Evolutionary conservation across 2,888 invertebrate species (phyloP).

Genomic region (Ecdyonurus torrentis): DNA sequence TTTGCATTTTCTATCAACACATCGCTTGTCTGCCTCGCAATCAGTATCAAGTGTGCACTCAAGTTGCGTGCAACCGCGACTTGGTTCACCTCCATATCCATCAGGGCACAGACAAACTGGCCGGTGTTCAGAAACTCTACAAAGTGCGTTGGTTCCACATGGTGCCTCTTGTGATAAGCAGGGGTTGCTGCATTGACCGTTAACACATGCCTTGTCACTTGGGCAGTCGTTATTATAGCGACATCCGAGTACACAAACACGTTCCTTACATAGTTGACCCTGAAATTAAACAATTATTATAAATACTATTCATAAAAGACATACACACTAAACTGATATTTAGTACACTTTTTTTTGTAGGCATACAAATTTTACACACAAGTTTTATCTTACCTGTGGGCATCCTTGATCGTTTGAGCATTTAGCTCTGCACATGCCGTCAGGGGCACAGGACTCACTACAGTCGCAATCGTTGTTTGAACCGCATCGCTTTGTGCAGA

Average conservation of each 20-base stretch:
- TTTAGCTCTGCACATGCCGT: conserved; percentile 52
- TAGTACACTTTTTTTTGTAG: too few species aligned
- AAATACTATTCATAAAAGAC: conserved; percentile 6
- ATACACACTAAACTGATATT: too few species aligned
- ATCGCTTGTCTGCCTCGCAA: conserved; percentile 60
- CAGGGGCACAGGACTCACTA: conserved; percentile 56
- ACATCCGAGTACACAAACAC: conserved; percentile 64
- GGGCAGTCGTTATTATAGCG: conserved; percentile 62
- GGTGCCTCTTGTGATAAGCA: conserved; percentile 31
- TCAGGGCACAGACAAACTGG: conserved; percentile 77
- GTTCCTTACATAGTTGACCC: conserved; percentile 58
- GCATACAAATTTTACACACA: too few species aligned
- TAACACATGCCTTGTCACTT: conserved; percentile 54
- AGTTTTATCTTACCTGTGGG: conserved; percentile 31
- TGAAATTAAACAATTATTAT: conserved; percentile 29
- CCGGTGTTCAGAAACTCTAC: conserved; percentile 61
- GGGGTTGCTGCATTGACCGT: conserved; percentile 45
- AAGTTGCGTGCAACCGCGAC: conserved; percentile 52
- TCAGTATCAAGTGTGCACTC: conserved; percentile 62
- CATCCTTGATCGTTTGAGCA: conserved; percentile 52
- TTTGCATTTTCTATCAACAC: conserved; percentile 52
- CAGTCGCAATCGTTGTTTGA: conserved; percentile 55
- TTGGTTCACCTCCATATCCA: conserved; percentile 68
- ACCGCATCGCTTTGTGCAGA: conserved; percentile 54
- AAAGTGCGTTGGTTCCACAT: conserved; percentile 67